phyloP scores from a whole-genome alignment of 1,140 invertebrate species.

The Bombus turneri region DNA sequence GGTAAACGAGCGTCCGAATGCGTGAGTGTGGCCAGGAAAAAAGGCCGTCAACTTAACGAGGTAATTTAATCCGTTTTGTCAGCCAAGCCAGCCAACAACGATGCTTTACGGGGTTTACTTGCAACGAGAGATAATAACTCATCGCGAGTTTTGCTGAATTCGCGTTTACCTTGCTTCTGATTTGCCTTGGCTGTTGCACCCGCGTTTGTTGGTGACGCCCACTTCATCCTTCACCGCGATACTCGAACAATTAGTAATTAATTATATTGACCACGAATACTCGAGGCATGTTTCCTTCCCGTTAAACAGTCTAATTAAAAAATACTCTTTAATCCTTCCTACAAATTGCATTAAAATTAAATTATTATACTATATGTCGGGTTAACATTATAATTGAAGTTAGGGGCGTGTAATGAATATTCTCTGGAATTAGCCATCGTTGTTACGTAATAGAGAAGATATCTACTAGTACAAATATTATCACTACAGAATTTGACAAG shows the following conservation, averaged over 20 bases:
- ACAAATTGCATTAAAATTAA: no score
- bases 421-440: no score
- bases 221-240: no score
- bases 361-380: no score
- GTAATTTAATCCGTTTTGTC: conserved; percentile 60
- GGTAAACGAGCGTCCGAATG: conserved; percentile 32
- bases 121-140: conserved; percentile 56
- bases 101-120: conserved; percentile 34
- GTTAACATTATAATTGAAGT: no score
- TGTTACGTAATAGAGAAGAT: no score
- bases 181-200: neutral
- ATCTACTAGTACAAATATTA: no score
- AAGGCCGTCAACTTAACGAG: conserved; percentile 54
- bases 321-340: neutral
- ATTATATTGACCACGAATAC: conserved; percentile 12
- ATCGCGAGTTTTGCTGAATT: conserved; percentile 53
- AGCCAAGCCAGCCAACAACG: conserved; percentile 7
- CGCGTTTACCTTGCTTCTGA: conserved; percentile 2
- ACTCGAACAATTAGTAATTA: conserved; percentile 3
- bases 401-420: no score
- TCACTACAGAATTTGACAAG: no score
- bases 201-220: neutral
- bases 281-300: neutral
- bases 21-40: conserved; percentile 17
- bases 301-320: neutral